Base-by-base conservation (phyloP, 2,888 invertebrate species). In the Metacarcinus magister region DNA sequence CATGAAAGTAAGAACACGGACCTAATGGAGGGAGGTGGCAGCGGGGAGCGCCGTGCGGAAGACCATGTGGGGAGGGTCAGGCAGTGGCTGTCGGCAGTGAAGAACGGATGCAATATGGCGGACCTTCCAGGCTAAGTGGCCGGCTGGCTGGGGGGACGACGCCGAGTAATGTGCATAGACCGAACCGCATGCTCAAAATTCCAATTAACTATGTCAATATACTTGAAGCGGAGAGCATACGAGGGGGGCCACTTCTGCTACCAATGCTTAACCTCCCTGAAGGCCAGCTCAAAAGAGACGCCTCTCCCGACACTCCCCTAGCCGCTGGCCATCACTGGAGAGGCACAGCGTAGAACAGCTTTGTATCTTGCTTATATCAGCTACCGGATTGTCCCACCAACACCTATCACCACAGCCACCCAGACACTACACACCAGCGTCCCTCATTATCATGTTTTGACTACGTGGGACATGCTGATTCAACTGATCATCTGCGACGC, bases 181-280 rank as follows among this genome's bases (percentile, higher is more conserved):
- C 32, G 82, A 82, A 82, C 82, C 82, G 32, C 82, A 82, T 13
- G 28, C 82, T 82, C 82, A 82, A 82, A 82, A 82, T 82, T 82
- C 82, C 82, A 82, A 82, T 82, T 82, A 82, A 82, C 82, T 82
- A 32, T 82, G 82, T 82, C 82, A 82, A 82, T 82, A 82, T 82
- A 82, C 82, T 82, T 82, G 82, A 7, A 82, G 28, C 82, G 8
- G 28, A 82, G 82, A 82, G 10, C 82, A 82, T 13, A 32, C 82
- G 23, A 82, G 19, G 54, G 54, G 32, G 10, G 32, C 28, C 82
- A 32, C 10, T 82, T 32, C 82, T 32, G 82, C 32, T 82, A 82
- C 32, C 32, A 7, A 32, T 82, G 82, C 23, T 82, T 32, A 82
- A 28, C 28, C 28, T n/a, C 32, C 32, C 13, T 82, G 32, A 82